Percentiles rank a stretch among this genome's conserved stretches.
Evolutionary conservation across 2,888 invertebrate genomes (phyloP).

Genomic region (Vanessa cardui): DNA sequence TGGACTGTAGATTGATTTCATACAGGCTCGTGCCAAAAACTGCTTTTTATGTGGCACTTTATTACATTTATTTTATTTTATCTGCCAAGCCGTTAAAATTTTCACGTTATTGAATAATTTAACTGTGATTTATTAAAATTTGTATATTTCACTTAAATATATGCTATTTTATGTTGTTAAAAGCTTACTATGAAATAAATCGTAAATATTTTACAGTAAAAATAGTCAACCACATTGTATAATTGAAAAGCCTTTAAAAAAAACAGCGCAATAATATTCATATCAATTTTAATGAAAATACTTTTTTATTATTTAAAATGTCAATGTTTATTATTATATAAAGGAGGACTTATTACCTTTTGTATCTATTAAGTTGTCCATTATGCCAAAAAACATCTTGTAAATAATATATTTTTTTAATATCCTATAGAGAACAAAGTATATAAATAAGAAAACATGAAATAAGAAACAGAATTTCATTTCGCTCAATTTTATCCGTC

Average conservation of each 20-base stretch:
- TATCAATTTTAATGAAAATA: no score
- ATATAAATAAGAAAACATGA: slow-evolving; percentile 2
- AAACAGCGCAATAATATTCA: no score
- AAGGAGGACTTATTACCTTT: no score
- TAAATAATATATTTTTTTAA: not conserved
- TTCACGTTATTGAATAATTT: slow-evolving; percentile 30
- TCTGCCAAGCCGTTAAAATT: slow-evolving; percentile 23
- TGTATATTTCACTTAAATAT: not conserved
- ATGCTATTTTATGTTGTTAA: no score
- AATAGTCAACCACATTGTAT: no score
- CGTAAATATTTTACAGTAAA: no score
- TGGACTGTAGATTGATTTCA: slow-evolving; percentile 57
- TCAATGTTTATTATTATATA: no score
- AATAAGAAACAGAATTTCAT: slow-evolving; percentile 20
- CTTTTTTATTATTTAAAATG: no score
- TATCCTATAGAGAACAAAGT: not conserved
- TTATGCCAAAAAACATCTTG: no score
- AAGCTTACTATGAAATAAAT: no score
- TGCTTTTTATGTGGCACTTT: slow-evolving; percentile 33
- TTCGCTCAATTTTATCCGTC: slow-evolving; percentile 19
- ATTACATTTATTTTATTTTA: slow-evolving; percentile 32
- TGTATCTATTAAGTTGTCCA: no score
- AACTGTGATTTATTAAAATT: slow-evolving; percentile 15
- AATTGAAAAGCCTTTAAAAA: no score
- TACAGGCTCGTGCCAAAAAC: slow-evolving; percentile 35